A percentile compares a stretch with the other conserved stretches of the same genome.
Evolutionary conservation across 1,140 invertebrate genomes (phyloP).

Genomic region (Drosophila takahashii): DNA sequence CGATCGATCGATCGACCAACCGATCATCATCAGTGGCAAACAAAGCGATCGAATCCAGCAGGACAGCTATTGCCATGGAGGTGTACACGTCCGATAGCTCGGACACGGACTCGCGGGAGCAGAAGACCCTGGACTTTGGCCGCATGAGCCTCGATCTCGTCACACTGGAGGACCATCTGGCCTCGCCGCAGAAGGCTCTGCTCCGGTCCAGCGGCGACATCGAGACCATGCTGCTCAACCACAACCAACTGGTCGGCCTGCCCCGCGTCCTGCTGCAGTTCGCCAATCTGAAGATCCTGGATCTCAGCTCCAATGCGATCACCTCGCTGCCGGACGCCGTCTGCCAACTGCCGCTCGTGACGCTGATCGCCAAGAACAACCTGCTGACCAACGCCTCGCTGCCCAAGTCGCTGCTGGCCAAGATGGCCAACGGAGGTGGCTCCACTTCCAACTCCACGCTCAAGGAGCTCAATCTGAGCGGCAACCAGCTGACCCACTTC

Average conservation of each 20-base stretch:
- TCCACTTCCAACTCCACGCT: conserved; percentile 84
- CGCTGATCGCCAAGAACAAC: conserved; percentile 95
- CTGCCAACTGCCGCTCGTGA: conserved; percentile 89
- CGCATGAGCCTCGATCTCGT: conserved; percentile 88
- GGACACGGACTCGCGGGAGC: conserved; percentile 88
- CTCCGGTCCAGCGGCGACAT: conserved; percentile 85
- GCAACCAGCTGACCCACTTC: conserved; percentile 93
- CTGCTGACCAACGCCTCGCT: conserved; percentile 91
- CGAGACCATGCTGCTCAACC: conserved; percentile 90
- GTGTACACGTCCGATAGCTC: conserved; percentile 92
- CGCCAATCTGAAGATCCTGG: conserved; percentile 89
- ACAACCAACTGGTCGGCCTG: conserved; percentile 88
- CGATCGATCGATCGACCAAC: conserved; percentile 6
- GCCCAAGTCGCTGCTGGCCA: conserved; percentile 89
- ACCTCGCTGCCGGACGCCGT: conserved; percentile 89
- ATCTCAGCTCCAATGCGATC: conserved; percentile 95
- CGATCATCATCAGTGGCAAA: conserved; percentile 16
- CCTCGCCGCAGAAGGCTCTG: conserved; percentile 85
- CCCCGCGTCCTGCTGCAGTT: conserved; percentile 87
- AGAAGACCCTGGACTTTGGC: conserved; percentile 90
- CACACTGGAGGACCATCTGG: conserved; percentile 85
- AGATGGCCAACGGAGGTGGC: conserved; percentile 55
- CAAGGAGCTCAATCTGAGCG: conserved; percentile 95
- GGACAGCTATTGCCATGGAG: conserved; percentile 86
- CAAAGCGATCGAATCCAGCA: conserved; percentile 24